These are phyloP conservation scores for Tineola bisselliella DNA, from an alignment of 2,888 invertebrate genomes.

Conservation along the genomic window DNA sequence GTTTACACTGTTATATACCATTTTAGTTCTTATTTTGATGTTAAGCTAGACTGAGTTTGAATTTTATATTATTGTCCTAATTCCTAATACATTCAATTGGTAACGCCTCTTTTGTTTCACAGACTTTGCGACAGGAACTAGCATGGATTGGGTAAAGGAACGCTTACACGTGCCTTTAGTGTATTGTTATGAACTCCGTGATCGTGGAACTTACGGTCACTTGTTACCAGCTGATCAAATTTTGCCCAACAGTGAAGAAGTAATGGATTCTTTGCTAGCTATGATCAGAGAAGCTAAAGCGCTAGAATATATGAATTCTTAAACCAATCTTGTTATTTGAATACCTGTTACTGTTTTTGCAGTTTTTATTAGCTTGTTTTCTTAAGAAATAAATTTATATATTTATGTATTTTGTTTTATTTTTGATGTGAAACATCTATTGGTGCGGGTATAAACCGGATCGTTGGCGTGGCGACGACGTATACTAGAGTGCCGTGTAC, in stretches of 20 bases:
- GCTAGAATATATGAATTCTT: slow-evolving; percentile 37
- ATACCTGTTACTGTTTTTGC: background rate
- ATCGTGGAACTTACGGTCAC: slow-evolving; percentile 74
- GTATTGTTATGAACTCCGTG: slow-evolving; percentile 77
- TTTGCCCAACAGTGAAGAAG: slow-evolving; percentile 69
- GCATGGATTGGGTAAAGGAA: slow-evolving; percentile 81
- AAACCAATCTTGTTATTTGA: background rate
- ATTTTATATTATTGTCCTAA: too few species aligned
- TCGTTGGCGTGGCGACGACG: too few species aligned
- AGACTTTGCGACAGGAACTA: slow-evolving; percentile 74
- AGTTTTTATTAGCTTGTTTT: background rate
- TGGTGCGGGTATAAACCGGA: too few species aligned
- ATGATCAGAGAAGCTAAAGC: slow-evolving; percentile 42
- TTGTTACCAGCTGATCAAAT: slow-evolving; percentile 75
- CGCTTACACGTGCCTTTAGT: slow-evolving; percentile 69
- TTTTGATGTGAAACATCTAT: too few species aligned
- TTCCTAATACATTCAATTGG: too few species aligned
- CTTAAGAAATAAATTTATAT: background rate
- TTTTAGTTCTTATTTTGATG: too few species aligned
- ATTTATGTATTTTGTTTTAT: too few species aligned
- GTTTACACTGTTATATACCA: too few species aligned
- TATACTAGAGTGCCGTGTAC: too few species aligned
- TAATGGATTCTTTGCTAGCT: slow-evolving; percentile 55
- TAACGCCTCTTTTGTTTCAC: slow-evolving; percentile 17
- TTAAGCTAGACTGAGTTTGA: too few species aligned